A percentile compares a stretch with the other conserved stretches of the same genome.
Evolutionary conservation across 2,113 vertebrate species (phyloP).

Genomic region (Tonatia bakeri): DNA sequence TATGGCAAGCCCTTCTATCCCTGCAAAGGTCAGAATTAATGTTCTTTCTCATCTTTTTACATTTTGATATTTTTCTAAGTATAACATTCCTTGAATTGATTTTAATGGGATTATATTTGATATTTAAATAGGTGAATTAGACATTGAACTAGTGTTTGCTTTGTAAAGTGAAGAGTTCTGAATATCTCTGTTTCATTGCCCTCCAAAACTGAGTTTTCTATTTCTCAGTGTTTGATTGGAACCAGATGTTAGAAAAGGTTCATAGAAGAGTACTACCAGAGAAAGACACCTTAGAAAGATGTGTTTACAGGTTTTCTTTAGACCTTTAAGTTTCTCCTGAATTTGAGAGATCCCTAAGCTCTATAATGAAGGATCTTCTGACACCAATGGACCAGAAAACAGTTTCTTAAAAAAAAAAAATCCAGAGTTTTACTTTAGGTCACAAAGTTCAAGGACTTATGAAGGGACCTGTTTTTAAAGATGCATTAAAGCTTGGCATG

Average conservation of each 20-base stretch:
- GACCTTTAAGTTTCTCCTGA: neutral
- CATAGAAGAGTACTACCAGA: neutral
- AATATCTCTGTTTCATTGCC: neutral
- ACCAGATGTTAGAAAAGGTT: neutral
- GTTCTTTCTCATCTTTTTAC: neutral
- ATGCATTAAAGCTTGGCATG: neutral
- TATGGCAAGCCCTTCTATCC: neutral
- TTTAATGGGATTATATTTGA: neutral
- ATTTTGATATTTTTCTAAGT: neutral
- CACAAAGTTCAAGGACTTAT: neutral
- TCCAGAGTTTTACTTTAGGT: neutral
- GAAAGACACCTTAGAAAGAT: neutral
- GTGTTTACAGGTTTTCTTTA: neutral
- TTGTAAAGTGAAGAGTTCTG: neutral
- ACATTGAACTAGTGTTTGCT: neutral
- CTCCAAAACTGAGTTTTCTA: neutral
- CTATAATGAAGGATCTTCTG: neutral
- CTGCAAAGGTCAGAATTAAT: neutral
- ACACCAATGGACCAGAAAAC: neutral
- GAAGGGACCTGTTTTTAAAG: neutral
- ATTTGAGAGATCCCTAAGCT: neutral
- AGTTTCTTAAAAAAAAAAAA: neutral
- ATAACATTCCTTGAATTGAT: neutral
- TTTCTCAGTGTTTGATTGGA: neutral
- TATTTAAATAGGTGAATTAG: constrained; percentile 10